phyloP scores from a whole-genome alignment of 2,113 vertebrate species.

The Callithrix jacchus region DNA sequence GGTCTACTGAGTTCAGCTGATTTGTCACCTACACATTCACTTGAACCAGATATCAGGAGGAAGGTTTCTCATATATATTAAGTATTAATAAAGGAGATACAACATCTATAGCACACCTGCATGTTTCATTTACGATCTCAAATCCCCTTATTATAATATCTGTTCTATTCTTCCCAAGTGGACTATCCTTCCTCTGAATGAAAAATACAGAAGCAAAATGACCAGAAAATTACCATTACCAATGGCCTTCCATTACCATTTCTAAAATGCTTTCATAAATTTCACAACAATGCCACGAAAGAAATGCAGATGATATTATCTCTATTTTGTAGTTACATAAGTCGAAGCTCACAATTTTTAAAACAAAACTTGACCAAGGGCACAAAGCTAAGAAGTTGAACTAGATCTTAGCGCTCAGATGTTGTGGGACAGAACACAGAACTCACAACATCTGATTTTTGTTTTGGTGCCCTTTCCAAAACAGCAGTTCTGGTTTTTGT shows the following conservation, averaged over 20 bases:
- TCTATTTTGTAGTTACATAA: background rate
- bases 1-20: background rate
- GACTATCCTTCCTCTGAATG: background rate
- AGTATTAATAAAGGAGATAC: background rate
- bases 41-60: background rate
- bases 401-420: background rate
- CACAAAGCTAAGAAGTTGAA: background rate
- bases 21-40: background rate
- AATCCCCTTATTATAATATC: background rate
- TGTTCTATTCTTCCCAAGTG: background rate
- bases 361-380: background rate
- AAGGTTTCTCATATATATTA: background rate
- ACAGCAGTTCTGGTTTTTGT: slow-evolving; percentile 56
- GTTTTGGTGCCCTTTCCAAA: slow-evolving; percentile 55
- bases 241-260: background rate
- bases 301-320: background rate
- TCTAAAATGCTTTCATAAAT: background rate
- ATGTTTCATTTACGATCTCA: background rate
- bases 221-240: background rate
- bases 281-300: background rate
- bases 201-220: slow-evolving; percentile 28
- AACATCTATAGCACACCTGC: background rate
- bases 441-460: background rate
- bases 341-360: background rate
- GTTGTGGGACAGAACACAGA: background rate